A percentile compares a stretch with the other conserved stretches of the same genome.
phyloP scores from a whole-genome alignment of 2,113 vertebrate genomes.

The Rhea americana region DNA sequence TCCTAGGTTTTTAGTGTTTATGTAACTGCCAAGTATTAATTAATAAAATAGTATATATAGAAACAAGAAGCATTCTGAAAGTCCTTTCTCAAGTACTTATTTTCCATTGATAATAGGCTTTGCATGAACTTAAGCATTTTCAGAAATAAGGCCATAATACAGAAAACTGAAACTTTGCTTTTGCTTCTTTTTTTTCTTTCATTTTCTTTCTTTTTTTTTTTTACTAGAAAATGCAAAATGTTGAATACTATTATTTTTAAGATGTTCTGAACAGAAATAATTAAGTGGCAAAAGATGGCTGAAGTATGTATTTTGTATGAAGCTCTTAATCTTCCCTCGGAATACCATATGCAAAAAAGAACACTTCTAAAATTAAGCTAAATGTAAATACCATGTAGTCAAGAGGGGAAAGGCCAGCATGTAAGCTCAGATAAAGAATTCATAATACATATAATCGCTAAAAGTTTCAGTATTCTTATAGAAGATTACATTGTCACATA shows the following conservation, averaged over 20 bases:
- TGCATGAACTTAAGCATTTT: background rate
- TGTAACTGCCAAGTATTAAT: background rate
- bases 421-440: background rate
- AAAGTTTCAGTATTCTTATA: background rate
- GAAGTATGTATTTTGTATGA: slow-evolving; percentile 38
- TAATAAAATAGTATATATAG: background rate
- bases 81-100: background rate
- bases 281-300: background rate
- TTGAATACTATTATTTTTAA: background rate
- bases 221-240: background rate
- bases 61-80: background rate
- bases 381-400: background rate
- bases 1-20: background rate
- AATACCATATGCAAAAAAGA: slow-evolving; percentile 32
- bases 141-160: background rate
- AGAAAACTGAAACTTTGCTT: background rate
- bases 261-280: background rate
- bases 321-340: slow-evolving; percentile 22
- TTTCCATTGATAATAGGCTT: background rate
- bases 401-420: background rate
- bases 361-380: slow-evolving; percentile 8
- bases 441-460: background rate
- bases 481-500: slow-evolving; percentile 12
- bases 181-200: background rate
- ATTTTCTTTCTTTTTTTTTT: background rate